Percentiles rank a stretch among this genome's conserved stretches.
phyloP scores from a whole-genome alignment of 1,140 invertebrate species.

The Sesamia nonagrioides region DNA sequence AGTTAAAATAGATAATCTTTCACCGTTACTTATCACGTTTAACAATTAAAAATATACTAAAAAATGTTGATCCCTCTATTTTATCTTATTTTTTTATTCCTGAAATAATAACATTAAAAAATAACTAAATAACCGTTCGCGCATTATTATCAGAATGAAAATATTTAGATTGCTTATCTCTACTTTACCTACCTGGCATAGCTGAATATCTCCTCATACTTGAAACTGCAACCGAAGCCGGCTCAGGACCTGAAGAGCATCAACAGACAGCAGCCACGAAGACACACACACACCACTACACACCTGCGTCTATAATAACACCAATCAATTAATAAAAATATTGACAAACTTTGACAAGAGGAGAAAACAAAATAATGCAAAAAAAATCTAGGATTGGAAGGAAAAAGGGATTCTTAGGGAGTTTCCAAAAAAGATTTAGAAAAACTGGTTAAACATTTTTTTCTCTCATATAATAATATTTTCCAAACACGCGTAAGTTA shows the following conservation, averaged over 20 bases:
- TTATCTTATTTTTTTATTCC: too few species aligned
- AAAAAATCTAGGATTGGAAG: constrained; percentile 28
- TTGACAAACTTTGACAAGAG: constrained; percentile 32
- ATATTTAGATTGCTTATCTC: neutral
- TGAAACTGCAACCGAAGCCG: constrained; percentile 50
- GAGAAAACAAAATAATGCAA: constrained; percentile 10
- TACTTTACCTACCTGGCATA: constrained; percentile 59
- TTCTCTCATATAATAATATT: constrained; percentile 27
- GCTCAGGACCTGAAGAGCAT: constrained; percentile 68
- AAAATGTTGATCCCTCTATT: too few species aligned
- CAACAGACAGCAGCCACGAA: constrained; percentile 67
- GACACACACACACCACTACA: constrained; percentile 69
- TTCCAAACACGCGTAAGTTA: constrained; percentile 62
- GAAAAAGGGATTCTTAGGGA: constrained; percentile 27
- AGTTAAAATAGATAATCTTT: too few species aligned
- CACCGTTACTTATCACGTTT: too few species aligned
- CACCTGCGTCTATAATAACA: constrained; percentile 56
- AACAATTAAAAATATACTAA: too few species aligned
- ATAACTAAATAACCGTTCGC: too few species aligned
- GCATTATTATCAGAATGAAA: too few species aligned
- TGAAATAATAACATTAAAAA: too few species aligned
- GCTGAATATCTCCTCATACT: constrained; percentile 74
- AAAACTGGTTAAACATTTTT: constrained; percentile 39
- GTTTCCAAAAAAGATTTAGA: constrained; percentile 19
- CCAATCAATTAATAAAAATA: constrained; percentile 59